Base-by-base conservation (phyloP, 2,888 invertebrate species). In the Drosophila emarginata region DNA sequence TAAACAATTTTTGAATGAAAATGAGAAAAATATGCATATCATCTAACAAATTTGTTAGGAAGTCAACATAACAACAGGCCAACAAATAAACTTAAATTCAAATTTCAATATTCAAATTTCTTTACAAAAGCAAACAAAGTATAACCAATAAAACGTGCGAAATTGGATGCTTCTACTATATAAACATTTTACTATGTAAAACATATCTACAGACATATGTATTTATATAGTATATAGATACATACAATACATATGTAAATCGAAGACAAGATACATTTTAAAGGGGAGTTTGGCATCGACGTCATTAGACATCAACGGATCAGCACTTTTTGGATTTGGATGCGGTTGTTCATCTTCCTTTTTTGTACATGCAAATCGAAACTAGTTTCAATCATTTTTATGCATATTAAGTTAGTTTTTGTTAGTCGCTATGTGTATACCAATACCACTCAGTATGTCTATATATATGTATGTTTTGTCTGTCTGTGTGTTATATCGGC, bases 351-450 rank as follows among this genome's bases (percentile, higher is more conserved):
- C 21, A 21, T 45, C 45, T 45, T 45, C 45, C 45, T 21, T 45
- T 45, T 39, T 45, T 21, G 45, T 9, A 21, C 45, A 45, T 18
- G 45, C 45, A 45, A 45, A 45, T 45, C 58, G 87, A 74, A 28
- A 88, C 89, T 68, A 69, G 69, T 69, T 69, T 18, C 21, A 62
- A 62, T 54, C 69, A 68, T 68, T 68, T 68, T 69, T 68, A 58
- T 69, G 45, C 45, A 45, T 45, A 45, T 45, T 45, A 45, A 12
- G 18, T 21, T 45, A 45, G 45, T 45, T 45, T 45, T 21, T 45
- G 45, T 45, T 45, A 45, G 45, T 45, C 40, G 40, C 15, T 18
- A 45, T 45, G 58, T 58, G 57, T 68, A 68, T 67, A 67, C 67
- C 60, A 68, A 61, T 68, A 14, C 15, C 23, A 2, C 23, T 23